Base-by-base conservation (phyloP, 2,797 vertebrate species). In the Pterois miles region DNA sequence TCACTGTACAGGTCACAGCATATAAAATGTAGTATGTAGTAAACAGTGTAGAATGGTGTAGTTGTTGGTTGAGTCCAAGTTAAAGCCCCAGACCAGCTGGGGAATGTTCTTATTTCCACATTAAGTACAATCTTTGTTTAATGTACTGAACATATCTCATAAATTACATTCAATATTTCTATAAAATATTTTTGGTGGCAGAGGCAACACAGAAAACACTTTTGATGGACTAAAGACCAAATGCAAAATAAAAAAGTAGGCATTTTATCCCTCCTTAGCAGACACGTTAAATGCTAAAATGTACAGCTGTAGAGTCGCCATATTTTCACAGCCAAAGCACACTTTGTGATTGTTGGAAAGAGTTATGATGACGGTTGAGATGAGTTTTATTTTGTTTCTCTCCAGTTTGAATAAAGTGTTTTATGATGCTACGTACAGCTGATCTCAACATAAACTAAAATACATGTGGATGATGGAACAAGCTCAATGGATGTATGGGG, bases 61-160 rank as follows among this genome's bases (percentile, higher is more conserved):
- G 11, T 22, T 27, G 62, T 48, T 25, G 11, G 4, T 22, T 16
- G 12, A 36, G 56, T 50, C 23, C 6, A 46, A 27, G 64, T 79
- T 80, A 6, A 54, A 74, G 58, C 12, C 57, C 74, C 88, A 91
- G 84, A 83, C 90, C 90, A 86, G 89, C 91, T 91, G 89, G 83
- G 63, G 18, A 27, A 60, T 62, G 52, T 46, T 46, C 2, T 58
- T 16, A n/a, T 27, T 14, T 20, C 12, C 14, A 56, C 38, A 72
- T 43, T 1, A 65, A 70, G 34, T 65, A 74, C 78, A 86, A 71
- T 82, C 54, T 77, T 71, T 33, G 12, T 62, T 69, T 6, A 66
- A 59, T 54, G 27, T 25, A 58, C 6, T 33, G 40, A 23, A 65
- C 13, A 33, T 20, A 23, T 77, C 20, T 64, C 14, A 62, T 14